Evolutionary conservation across 2,888 invertebrate genomes (phyloP), one percentile per base, ranked within the genome.

Genomic region (Isotomurus palustris): DNA sequence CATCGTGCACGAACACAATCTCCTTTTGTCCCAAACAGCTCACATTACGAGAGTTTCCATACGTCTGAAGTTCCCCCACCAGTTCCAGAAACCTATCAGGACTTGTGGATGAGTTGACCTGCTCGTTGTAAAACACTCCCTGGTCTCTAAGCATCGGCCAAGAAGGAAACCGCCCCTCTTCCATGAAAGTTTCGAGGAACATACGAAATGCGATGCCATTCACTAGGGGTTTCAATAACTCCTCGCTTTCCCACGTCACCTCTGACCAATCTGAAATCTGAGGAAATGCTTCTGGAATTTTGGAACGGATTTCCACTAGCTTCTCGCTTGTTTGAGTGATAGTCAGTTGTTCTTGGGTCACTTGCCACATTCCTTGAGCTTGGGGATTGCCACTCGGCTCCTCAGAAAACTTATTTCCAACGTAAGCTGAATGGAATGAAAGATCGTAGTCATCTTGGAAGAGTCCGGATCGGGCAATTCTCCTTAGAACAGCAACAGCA

Each of bases 1-100:
- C 49, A 22, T 49, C 49, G 6, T 49, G 49, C 3, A 49, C 36
- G 36, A 49, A 49, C 14, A 49, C 49, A 19, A 49, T 19, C 35
- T 49, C 49, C 49, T 22, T 24, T 17, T 32, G 21, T 17, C 8
- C 10, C 3, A 19, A 3, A 27, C 47, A 47, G n/a, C n/a, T n/a
- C n/a, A n/a, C n/a, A n/a, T 12, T 41, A 8, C 10, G 19, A 19
- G 8, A 41, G 5, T 36, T 49, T 8, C 4, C 8, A 3, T 27
- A 3, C 3, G 35, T 14, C 36, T 49, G 35, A 21, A 17, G 35
- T 10, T 3, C 17, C 21, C 19, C 8, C 10, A 49, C 21, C 4
- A 8, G 3, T 4, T 32, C 22, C 17, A 35, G 10, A 36, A 49
- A 49, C 5, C 5, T 3, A 5, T 3, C 4, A 3, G 35, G 5